Conservation (phyloP, 2,888 invertebrate species). For the Phyllotreta cruciferae region DNA sequence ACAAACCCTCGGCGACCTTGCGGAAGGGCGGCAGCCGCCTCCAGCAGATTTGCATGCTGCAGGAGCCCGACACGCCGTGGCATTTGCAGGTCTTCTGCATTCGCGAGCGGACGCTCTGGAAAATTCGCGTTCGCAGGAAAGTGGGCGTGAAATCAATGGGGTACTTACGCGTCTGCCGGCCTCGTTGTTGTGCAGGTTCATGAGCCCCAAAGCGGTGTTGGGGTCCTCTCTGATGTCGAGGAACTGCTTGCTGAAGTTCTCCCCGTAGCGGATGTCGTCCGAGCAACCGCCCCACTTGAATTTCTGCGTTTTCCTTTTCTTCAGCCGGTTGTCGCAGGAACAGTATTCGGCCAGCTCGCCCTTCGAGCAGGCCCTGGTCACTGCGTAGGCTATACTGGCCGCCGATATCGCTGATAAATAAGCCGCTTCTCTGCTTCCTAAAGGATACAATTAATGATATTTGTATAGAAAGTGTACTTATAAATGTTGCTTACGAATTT, state of each 20-base stretch:
- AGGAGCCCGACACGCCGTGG: conserved; percentile 93
- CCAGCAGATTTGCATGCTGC: conserved; percentile 91
- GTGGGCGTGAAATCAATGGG: too few species aligned
- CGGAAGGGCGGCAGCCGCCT: conserved; percentile 80
- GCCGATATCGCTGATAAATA: conserved; percentile 89
- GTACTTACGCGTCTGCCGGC: conserved; percentile 86
- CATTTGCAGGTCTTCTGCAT: conserved; percentile 93
- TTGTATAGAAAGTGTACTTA: not conserved
- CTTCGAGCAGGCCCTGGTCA: conserved; percentile 85
- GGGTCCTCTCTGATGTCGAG: conserved; percentile 82
- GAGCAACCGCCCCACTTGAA: conserved; percentile 97
- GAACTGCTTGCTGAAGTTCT: conserved; percentile 85
- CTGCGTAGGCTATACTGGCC: conserved; percentile 87
- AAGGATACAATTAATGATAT: conserved; percentile 17
- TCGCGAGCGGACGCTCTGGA: conserved; percentile 72
- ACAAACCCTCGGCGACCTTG: conserved; percentile 77
- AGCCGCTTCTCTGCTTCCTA: conserved; percentile 89
- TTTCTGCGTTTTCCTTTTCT: conserved; percentile 69
- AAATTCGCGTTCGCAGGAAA: conserved; percentile 1
- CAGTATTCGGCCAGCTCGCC: conserved; percentile 84
- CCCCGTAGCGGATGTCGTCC: conserved; percentile 86
- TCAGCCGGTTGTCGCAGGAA: conserved; percentile 76
- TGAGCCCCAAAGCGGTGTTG: conserved; percentile 75
- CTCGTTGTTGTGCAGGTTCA: conserved; percentile 93
- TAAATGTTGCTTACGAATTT: conserved; percentile 75